These are phyloP conservation scores for Harpagoxenus sublaevis DNA, from an alignment of 2,888 invertebrate genomes.

Conservation along the genomic window DNA sequence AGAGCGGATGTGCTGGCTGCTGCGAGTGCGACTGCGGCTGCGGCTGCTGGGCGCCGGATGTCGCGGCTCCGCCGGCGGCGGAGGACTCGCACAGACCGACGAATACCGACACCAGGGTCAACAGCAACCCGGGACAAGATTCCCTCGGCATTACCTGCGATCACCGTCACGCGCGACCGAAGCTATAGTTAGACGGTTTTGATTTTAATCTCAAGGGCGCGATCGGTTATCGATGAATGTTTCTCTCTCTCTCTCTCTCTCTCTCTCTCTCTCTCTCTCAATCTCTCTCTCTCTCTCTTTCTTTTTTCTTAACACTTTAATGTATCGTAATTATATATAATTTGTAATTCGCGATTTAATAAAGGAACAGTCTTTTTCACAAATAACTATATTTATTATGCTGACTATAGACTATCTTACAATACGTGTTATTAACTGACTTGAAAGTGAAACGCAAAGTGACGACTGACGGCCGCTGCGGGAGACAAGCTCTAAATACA, in stretches of 20 bases:
- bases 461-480: too few species aligned
- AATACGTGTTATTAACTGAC: too few species aligned
- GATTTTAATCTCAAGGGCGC: neutral
- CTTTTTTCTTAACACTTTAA: too few species aligned
- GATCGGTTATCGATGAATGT: neutral
- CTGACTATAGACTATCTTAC: too few species aligned
- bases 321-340: too few species aligned
- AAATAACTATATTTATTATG: too few species aligned
- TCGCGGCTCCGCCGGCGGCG: constrained; percentile 52
- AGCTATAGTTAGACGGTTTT: neutral
- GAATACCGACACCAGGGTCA: constrained; percentile 78
- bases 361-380: too few species aligned
- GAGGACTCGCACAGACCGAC: constrained; percentile 67
- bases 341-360: too few species aligned
- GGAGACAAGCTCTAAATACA: too few species aligned
- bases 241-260: neutral
- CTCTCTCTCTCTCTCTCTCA: too few species aligned
- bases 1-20: constrained; percentile 78
- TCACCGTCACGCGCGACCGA: neutral
- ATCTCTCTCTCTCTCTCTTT: neutral
- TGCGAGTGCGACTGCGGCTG: constrained; percentile 50
- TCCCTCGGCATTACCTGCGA: constrained; percentile 82
- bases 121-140: constrained; percentile 76
- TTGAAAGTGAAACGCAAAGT: too few species aligned
- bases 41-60: constrained; percentile 57